Evolutionary conservation across 2,113 vertebrate species (phyloP), one percentile per base, ranked within the genome.

Genomic region (Thamnophis sirtalis): DNA sequence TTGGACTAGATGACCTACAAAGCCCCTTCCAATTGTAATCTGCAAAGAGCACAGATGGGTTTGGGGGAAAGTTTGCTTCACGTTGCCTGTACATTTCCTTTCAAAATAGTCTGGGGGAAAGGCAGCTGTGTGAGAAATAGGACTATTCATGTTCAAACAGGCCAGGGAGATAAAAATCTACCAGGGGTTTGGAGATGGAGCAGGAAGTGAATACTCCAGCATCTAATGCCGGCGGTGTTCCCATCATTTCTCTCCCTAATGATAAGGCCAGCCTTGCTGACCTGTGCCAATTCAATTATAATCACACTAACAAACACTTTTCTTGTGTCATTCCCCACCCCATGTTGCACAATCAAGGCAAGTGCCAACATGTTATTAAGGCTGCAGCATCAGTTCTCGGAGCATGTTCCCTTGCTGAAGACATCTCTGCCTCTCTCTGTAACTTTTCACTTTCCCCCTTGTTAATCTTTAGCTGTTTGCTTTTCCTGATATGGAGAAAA

Each of bases 51-150:
- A 1, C 15, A 1, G 5, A 80, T 38, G 15, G 5, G 15, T 38
- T 80, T 2, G n/a, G 5, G 68, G 33, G 1, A 80, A 38, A 21
- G 8, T 17, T 43, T 38, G 17, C 7, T 43, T 43, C 2, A 2
- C 15, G 4, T 0, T 0, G 11, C n/a, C 17, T 1, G 17, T 38
- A 1, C 3, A 3, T 80, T 80, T 38, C 68, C 2, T 19, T 33
- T 38, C 7, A 9, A 80, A 80, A 38, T 5, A 43, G 5, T 21
- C 73, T 43, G 73, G 73, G 33, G 33, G 21, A 38, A 80, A 43
- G 33, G 68, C 33, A 80, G n/a, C 13, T 38, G 1, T 2, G 15
- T 38, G 68, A 80, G 68, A 80, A 80, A 38, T 3, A 21, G 17
- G 33, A 9, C 21, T 19, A 7, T 38, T 21, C 33, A 1, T 80